phyloP scores from a whole-genome alignment of 2,888 invertebrate genomes.

The Malachius bipustulatus region DNA sequence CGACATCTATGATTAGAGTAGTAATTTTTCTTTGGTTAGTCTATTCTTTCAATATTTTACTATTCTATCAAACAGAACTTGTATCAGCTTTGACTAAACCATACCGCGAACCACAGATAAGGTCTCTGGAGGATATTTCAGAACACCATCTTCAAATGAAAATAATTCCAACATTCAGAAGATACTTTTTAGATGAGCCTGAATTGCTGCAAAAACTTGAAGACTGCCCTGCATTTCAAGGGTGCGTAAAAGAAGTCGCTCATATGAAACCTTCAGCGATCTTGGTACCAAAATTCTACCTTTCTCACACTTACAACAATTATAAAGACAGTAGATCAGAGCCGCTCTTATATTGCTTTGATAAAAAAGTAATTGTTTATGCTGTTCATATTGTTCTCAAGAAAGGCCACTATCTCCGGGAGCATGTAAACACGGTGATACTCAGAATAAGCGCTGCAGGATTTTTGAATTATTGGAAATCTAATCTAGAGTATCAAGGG shows the following conservation, averaged over 20 bases:
- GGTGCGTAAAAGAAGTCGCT: not conserved
- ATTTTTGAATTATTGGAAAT: conserved; percentile 8
- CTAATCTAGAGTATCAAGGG: not conserved
- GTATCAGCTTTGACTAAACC: too few species aligned
- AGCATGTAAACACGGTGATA: conserved; percentile 8
- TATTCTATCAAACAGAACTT: too few species aligned
- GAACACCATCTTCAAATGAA: too few species aligned
- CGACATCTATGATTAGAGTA: not conserved
- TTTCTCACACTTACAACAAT: not conserved
- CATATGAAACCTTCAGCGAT: not conserved
- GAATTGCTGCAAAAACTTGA: too few species aligned
- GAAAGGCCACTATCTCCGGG: conserved; percentile 9
- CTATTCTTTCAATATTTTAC: too few species aligned
- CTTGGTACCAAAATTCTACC: not conserved
- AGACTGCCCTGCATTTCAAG: too few species aligned
- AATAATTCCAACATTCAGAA: too few species aligned
- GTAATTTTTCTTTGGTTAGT: too few species aligned
- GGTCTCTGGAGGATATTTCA: too few species aligned
- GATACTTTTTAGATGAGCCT: too few species aligned
- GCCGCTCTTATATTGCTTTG: conserved; percentile 9
- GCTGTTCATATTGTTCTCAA: conserved; percentile 10
- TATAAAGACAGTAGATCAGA: not conserved
- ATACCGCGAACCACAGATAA: too few species aligned
- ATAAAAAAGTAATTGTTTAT: conserved; percentile 6
- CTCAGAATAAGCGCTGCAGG: conserved; percentile 6